A percentile compares a stretch with the other conserved stretches of the same genome.
These are phyloP conservation scores for Trichogramma dendrolimi DNA, from an alignment of 2,888 invertebrate genomes.

Conservation along the genomic window DNA sequence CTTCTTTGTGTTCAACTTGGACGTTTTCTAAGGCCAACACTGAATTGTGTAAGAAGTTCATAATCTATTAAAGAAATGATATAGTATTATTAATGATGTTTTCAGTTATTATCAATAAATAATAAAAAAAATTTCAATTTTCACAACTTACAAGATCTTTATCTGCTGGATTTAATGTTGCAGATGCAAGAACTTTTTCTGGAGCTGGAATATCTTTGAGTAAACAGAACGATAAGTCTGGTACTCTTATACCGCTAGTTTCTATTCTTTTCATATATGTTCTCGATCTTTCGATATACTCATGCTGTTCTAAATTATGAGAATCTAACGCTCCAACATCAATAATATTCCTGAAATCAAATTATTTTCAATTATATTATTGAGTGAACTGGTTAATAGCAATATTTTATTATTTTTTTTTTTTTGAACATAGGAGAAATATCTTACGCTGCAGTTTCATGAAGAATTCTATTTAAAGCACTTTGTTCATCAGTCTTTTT, in stretches of 20 bases:
- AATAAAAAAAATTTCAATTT: conserved; percentile 6
- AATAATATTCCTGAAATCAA: conserved; percentile 72
- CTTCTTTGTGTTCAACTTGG: conserved; percentile 84
- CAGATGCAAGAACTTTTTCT: conserved; percentile 64
- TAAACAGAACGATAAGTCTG: conserved; percentile 54
- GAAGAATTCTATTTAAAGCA: conserved; percentile 81
- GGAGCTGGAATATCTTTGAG: conserved; percentile 72
- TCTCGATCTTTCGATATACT: conserved; percentile 67
- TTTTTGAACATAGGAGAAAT: conserved; percentile 1
- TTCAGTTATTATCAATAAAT: background rate
- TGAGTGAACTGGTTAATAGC: background rate
- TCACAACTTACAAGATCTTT: conserved; percentile 64
- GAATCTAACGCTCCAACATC: conserved; percentile 90
- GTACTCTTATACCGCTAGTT: conserved; percentile 51
- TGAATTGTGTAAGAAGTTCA: conserved; percentile 65
- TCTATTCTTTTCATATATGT: conserved; percentile 50
- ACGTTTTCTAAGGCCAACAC: conserved; percentile 71
- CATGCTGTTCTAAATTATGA: conserved; percentile 82
- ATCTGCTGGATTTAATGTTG: conserved; percentile 62
- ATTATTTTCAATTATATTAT: conserved; percentile 1
- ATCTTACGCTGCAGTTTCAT: conserved; percentile 83
- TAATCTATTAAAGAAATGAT: conserved; percentile 60
- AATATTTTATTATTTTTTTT: conserved; percentile 4
- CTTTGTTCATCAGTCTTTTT: conserved; percentile 88
- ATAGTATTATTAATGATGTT: background rate